These are phyloP conservation scores for Acrobasis repandana DNA, from an alignment of 2,888 invertebrate genomes.

Conservation along the genomic window DNA sequence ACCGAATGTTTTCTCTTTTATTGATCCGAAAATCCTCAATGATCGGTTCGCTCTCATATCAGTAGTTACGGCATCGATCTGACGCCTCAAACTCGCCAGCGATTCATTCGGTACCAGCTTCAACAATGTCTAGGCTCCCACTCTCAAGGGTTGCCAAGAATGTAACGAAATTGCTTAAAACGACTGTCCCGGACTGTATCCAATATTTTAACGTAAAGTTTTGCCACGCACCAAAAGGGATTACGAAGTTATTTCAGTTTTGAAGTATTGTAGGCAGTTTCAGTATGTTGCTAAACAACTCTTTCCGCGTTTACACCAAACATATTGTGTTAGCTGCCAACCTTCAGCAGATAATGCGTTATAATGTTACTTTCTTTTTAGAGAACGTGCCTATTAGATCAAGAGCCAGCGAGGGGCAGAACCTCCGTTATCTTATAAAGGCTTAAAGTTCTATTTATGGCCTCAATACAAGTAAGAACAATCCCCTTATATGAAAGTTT, in stretches of 20 bases:
- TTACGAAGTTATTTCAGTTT: background rate
- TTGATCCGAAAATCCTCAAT: slow-evolving; percentile 17
- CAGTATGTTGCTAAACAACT: background rate
- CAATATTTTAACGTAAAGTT: background rate
- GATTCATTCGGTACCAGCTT: slow-evolving; percentile 1
- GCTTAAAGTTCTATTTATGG: too few relatives aligned
- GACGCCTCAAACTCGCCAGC: slow-evolving; percentile 1
- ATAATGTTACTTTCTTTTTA: too few relatives aligned
- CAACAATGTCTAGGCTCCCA: slow-evolving; percentile 5
- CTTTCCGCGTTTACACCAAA: background rate
- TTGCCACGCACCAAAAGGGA: background rate
- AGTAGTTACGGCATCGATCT: slow-evolving; percentile 12
- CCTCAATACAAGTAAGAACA: too few relatives aligned
- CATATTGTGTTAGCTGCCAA: too few relatives aligned
- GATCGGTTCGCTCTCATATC: slow-evolving; percentile 16
- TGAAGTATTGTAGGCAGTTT: background rate
- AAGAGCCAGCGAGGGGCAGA: too few relatives aligned
- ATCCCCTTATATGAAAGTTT: too few relatives aligned
- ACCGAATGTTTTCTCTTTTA: slow-evolving; percentile 19
- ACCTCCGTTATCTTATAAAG: too few relatives aligned
- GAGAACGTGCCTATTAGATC: too few relatives aligned
- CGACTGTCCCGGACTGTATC: background rate
- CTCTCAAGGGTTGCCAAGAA: slow-evolving; percentile 4
- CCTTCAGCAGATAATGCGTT: too few relatives aligned
- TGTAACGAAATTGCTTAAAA: slow-evolving; percentile 1